phyloP scores from a whole-genome alignment of 2,888 invertebrate species.

The Pyrgus malvae region DNA sequence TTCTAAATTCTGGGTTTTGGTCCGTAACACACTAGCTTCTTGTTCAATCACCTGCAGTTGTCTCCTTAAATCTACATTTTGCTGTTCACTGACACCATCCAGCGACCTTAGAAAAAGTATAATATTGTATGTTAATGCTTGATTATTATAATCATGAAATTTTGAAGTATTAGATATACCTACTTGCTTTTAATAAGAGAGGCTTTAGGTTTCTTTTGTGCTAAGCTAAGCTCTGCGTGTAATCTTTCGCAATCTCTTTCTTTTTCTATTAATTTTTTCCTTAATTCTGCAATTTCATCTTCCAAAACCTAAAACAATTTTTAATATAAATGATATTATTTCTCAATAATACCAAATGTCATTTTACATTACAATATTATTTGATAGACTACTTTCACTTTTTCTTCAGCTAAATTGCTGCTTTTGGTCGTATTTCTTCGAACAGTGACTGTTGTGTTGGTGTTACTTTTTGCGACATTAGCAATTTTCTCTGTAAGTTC shows the following conservation, averaged over 20 bases:
- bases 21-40: slow-evolving; percentile 86
- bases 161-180: slow-evolving; percentile 41
- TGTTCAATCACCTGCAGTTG: slow-evolving; percentile 90
- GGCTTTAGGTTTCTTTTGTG: slow-evolving; percentile 83
- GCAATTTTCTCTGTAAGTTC: slow-evolving; percentile 88
- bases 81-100: slow-evolving; percentile 81
- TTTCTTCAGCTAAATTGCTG: slow-evolving; percentile 84
- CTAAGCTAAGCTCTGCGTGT: slow-evolving; percentile 85
- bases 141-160: not conserved
- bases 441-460: slow-evolving; percentile 52
- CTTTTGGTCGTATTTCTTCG: slow-evolving; percentile 61
- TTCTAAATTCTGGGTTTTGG: slow-evolving; percentile 86
- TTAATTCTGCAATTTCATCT: slow-evolving; percentile 87
- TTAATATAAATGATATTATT: not conserved
- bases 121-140: not conserved
- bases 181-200: slow-evolving; percentile 85
- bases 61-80: slow-evolving; percentile 85
- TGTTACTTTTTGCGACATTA: slow-evolving; percentile 60
- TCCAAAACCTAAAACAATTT: slow-evolving; percentile 80
- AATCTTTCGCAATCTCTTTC: slow-evolving; percentile 90
- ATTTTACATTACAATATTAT: no score
- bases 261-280: slow-evolving; percentile 90
- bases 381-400: slow-evolving; percentile 77
- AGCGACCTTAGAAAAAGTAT: no score
- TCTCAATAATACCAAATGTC: no score